Evolutionary conservation across 2,113 vertebrate species (phyloP).

Genomic region (Esox niger): DNA sequence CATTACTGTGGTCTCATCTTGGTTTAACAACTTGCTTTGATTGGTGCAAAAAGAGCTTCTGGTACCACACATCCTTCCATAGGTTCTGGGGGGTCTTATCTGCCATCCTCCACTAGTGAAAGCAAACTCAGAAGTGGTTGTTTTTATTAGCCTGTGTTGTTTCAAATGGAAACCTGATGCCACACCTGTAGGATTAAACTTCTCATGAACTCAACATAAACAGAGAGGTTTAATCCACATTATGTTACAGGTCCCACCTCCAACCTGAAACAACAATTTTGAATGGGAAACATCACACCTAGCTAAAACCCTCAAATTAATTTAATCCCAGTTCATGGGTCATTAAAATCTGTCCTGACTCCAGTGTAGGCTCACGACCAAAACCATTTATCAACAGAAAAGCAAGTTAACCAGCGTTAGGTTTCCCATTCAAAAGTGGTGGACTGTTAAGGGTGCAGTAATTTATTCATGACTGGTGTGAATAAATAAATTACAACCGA

Average conservation of each 20-base stretch:
- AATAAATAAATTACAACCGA: conserved; percentile 96
- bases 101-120: conserved; percentile 15
- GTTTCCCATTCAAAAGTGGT: conserved; percentile 51
- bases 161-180: conserved; percentile 32
- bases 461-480: conserved; percentile 78
- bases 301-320: background rate
- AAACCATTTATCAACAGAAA: background rate
- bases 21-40: too few species aligned
- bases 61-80: too few species aligned
- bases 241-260: conserved; percentile 32
- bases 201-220: conserved; percentile 20
- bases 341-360: too few species aligned
- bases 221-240: conserved; percentile 21
- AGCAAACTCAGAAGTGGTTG: conserved; percentile 29
- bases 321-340: background rate
- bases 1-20: too few species aligned
- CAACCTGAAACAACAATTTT: conserved; percentile 37
- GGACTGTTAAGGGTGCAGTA: conserved; percentile 43
- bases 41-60: background rate
- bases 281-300: conserved; percentile 37
- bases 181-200: conserved; percentile 26
- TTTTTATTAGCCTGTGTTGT: background rate
- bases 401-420: background rate
- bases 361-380: background rate
- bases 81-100: background rate